Conservation (phyloP, 2,888 invertebrate genomes). For the Polymixis flavicincta region DNA sequence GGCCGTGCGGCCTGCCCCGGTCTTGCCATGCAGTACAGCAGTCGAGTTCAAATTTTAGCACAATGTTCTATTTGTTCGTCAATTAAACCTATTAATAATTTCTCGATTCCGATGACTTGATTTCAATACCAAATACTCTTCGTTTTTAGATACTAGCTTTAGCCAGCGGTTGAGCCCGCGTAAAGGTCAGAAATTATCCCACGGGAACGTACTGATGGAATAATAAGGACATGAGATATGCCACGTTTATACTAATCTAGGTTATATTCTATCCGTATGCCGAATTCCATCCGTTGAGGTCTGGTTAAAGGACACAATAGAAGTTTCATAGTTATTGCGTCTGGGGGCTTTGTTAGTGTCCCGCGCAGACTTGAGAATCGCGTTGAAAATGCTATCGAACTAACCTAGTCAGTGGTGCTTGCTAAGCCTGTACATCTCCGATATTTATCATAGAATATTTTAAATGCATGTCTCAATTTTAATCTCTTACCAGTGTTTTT, state of each 20-base stretch:
- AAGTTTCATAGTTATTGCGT: not conserved
- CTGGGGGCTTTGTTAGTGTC: not conserved
- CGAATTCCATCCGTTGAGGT: not conserved
- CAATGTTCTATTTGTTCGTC: not conserved
- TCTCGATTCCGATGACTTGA: not conserved
- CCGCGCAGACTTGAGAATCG: not conserved
- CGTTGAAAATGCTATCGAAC: not conserved
- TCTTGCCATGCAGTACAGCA: no score
- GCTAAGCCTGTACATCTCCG: constrained; percentile 37
- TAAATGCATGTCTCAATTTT: constrained; percentile 32
- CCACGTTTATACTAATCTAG: not conserved
- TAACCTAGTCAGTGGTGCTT: constrained; percentile 35
- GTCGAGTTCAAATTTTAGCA: not conserved
- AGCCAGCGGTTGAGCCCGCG: not conserved
- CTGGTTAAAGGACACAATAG: not conserved
- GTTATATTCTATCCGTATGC: not conserved
- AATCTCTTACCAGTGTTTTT: constrained; percentile 35
- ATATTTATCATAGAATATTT: constrained; percentile 39
- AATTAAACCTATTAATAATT: constrained; percentile 2
- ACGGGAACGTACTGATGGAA: no score
- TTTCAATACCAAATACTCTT: not conserved
- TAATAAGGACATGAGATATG: not conserved
- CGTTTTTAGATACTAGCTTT: not conserved
- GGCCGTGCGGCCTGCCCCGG: no score
- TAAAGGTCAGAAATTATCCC: not conserved